Percentiles rank a stretch among this genome's conserved stretches.
phyloP scores from a whole-genome alignment of 2,888 invertebrate genomes.

The Anthophora plumipes region DNA sequence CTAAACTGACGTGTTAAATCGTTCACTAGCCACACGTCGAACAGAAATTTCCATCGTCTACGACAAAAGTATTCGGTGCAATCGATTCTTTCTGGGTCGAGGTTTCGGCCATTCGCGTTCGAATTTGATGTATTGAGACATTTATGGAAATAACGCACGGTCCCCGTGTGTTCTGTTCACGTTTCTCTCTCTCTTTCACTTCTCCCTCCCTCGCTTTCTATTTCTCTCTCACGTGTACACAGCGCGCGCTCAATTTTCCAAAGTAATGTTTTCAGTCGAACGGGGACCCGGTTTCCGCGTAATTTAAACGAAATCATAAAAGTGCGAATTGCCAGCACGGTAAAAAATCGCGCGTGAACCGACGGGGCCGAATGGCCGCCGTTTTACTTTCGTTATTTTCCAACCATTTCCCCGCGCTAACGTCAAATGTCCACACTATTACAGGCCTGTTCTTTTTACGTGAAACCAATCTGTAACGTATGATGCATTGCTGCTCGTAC shows the following conservation, averaged over 20 bases:
- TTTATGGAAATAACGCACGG: constrained; percentile 39
- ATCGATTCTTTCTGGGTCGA: background rate
- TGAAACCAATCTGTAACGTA: constrained; percentile 71
- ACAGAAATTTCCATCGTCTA: background rate
- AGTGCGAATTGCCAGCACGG: constrained; percentile 46
- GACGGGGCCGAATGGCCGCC: constrained; percentile 52
- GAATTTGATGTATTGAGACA: constrained; percentile 36
- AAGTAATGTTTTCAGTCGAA: constrained; percentile 41
- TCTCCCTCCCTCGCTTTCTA: background rate
- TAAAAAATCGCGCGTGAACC: constrained; percentile 63
- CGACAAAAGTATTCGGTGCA: background rate
- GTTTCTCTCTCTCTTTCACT: background rate
- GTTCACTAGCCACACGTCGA: background rate
- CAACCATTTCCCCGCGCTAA: constrained; percentile 66
- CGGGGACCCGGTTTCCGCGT: constrained; percentile 37
- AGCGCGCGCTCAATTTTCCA: constrained; percentile 36
- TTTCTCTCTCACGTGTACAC: background rate
- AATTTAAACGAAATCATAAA: constrained; percentile 66
- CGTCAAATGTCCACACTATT: constrained; percentile 69
- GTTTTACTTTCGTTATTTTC: constrained; percentile 74
- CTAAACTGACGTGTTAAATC: background rate
- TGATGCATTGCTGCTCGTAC: constrained; percentile 62
- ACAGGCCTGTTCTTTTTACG: constrained; percentile 63
- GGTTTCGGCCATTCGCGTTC: background rate
- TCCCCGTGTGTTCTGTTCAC: background rate